phyloP scores from a whole-genome alignment of 1,140 invertebrate genomes.

The Nautilus pompilius region DNA sequence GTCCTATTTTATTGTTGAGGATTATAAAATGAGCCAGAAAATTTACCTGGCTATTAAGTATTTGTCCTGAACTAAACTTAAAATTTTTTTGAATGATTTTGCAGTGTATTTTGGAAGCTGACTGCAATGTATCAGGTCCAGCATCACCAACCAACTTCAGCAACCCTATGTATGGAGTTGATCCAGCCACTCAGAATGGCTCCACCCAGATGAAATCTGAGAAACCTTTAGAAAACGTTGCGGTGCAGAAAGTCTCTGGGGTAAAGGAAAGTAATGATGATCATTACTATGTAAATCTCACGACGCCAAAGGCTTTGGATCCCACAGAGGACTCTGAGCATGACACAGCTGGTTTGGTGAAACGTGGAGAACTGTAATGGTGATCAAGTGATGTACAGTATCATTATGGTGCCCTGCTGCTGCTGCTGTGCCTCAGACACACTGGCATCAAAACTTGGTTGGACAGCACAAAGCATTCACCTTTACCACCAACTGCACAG shows the following conservation, averaged over 20 bases:
- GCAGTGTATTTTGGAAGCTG: conserved; percentile 69
- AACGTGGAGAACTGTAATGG: conserved; percentile 13
- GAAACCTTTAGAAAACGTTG: background rate
- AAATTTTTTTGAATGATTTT: background rate
- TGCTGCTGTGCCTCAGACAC: no score
- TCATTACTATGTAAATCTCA: conserved; percentile 4
- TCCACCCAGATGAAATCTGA: background rate
- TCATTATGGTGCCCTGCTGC: no score
- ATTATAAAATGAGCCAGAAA: background rate
- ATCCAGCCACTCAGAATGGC: background rate
- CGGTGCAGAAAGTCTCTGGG: conserved; percentile 11
- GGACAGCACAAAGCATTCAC: no score
- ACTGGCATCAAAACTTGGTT: no score
- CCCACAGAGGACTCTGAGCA: conserved; percentile 18
- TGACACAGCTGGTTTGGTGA: conserved; percentile 18
- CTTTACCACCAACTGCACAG: no score
- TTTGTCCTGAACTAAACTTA: conserved; percentile 9
- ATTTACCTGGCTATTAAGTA: background rate
- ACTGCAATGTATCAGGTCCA: conserved; percentile 72
- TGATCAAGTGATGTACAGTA: no score
- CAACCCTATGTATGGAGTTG: conserved; percentile 85
- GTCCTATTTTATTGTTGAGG: no score
- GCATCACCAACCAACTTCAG: conserved; percentile 84
- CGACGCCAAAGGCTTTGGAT: conserved; percentile 10
- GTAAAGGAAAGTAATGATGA: conserved; percentile 3